phyloP scores from a whole-genome alignment of 2,797 vertebrate species.

The Hylomyscus alleni region DNA sequence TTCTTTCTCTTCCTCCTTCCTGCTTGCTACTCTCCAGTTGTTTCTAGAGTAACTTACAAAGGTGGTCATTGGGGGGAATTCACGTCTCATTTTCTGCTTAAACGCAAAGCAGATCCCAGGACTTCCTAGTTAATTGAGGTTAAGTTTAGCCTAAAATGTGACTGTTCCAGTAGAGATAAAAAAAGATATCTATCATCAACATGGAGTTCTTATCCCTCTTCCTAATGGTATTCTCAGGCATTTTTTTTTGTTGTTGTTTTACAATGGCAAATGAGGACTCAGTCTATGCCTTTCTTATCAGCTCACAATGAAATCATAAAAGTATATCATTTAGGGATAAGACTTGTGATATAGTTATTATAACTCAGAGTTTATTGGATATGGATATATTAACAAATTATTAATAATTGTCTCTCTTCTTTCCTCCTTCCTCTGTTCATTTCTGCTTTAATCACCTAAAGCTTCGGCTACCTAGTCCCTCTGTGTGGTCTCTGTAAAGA shows the following conservation, averaged over 20 bases:
- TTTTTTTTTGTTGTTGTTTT: constrained; percentile 45
- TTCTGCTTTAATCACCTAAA: not conserved
- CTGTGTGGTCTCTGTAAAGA: not conserved
- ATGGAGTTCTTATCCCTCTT: not conserved
- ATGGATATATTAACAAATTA: not conserved
- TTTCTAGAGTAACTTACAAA: not conserved
- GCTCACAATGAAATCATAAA: not conserved
- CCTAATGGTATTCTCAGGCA: not conserved
- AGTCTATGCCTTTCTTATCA: not conserved
- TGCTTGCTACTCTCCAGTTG: not conserved
- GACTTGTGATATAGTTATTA: not conserved
- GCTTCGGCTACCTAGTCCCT: not conserved
- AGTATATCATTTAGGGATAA: not conserved
- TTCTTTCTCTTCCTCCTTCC: not conserved
- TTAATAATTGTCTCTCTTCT: not conserved
- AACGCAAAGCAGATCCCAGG: not conserved
- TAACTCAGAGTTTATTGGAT: not conserved
- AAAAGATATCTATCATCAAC: not conserved
- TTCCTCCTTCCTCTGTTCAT: not conserved
- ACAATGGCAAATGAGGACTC: not conserved
- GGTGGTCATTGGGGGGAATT: not conserved
- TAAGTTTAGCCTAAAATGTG: not conserved
- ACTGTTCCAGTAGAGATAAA: constrained; percentile 12
- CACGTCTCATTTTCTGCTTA: not conserved
- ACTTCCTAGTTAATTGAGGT: not conserved